Evolutionary conservation across 1,140 invertebrate genomes (phyloP).

Genomic region (Pissodes strobi): DNA sequence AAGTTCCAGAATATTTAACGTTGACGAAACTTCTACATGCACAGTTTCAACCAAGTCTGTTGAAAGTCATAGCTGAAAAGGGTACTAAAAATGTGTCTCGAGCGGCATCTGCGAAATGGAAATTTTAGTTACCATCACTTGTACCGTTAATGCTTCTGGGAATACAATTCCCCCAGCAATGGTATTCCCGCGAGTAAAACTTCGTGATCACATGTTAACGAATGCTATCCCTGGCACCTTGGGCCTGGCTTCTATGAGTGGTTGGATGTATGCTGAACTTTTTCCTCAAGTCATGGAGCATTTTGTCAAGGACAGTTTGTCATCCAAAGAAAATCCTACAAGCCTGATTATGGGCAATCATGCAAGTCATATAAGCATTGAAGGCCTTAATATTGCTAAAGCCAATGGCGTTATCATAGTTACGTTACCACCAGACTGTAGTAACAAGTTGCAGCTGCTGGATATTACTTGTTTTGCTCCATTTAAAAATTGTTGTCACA

Average conservation of each 20-base stretch:
- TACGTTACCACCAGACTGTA: conserved; percentile 57
- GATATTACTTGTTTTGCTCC: conserved; percentile 57
- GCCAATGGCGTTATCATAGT: conserved; percentile 53
- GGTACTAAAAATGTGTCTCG: too few species aligned
- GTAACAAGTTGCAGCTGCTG: conserved; percentile 59
- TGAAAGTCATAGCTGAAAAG: too few species aligned
- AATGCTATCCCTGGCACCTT: conserved; percentile 52
- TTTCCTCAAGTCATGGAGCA: conserved; percentile 58
- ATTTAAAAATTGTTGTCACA: conserved; percentile 54
- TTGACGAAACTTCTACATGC: too few species aligned
- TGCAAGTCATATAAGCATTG: conserved; percentile 52
- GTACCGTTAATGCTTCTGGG: too few species aligned
- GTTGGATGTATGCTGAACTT: conserved; percentile 57
- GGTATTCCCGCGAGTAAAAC: too few species aligned
- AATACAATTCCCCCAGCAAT: too few species aligned
- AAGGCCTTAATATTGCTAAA: conserved; percentile 48
- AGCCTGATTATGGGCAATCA: conserved; percentile 56
- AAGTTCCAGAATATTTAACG: too few species aligned
- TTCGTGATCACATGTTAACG: background rate
- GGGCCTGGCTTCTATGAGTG: conserved; percentile 50
- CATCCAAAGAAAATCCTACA: conserved; percentile 50
- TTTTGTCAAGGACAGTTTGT: conserved; percentile 53
- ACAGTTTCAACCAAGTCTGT: too few species aligned
- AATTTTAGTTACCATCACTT: too few species aligned
- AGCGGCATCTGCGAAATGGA: too few species aligned